These are phyloP conservation scores for Pithys albifrons DNA, from an alignment of 2,113 vertebrate genomes.

Conservation along the genomic window DNA sequence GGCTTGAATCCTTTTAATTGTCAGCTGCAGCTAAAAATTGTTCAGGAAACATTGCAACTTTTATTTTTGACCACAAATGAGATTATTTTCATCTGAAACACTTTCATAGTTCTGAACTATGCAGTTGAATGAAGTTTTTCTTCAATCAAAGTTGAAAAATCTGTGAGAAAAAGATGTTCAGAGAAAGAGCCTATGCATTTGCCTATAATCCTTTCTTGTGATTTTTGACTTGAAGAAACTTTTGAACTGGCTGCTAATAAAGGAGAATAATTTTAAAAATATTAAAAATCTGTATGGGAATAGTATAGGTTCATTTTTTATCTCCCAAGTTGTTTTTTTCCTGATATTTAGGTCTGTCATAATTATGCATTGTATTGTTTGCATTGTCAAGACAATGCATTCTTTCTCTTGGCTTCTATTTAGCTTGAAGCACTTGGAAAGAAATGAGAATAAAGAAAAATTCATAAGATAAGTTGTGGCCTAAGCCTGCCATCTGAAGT, in stretches of 20 bases:
- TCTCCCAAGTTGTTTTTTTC: background rate
- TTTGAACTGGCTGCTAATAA: background rate
- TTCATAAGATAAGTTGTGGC: background rate
- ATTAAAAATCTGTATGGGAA: background rate
- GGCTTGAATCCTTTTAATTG: background rate
- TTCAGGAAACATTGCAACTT: background rate
- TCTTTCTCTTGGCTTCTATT: background rate
- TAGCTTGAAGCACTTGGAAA: background rate
- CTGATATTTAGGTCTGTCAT: background rate
- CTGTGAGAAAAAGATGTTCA: conserved; percentile 3
- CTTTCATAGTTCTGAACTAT: background rate
- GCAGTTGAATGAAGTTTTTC: background rate
- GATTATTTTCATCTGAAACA: background rate
- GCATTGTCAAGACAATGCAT: background rate
- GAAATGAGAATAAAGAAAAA: background rate
- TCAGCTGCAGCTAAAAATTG: background rate
- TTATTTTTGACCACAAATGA: background rate
- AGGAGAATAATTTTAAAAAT: background rate
- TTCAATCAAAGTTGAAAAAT: conserved; percentile 31
- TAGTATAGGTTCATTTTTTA: background rate
- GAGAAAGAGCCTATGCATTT: conserved; percentile 28
- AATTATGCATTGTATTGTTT: background rate
- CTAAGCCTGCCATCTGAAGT: conserved; percentile 1
- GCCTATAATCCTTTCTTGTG: background rate
- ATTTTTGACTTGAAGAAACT: background rate